Percentiles rank a stretch among this genome's conserved stretches.
These are phyloP conservation scores for Watsonalla binaria DNA, from an alignment of 2,888 invertebrate genomes.

Conservation along the genomic window DNA sequence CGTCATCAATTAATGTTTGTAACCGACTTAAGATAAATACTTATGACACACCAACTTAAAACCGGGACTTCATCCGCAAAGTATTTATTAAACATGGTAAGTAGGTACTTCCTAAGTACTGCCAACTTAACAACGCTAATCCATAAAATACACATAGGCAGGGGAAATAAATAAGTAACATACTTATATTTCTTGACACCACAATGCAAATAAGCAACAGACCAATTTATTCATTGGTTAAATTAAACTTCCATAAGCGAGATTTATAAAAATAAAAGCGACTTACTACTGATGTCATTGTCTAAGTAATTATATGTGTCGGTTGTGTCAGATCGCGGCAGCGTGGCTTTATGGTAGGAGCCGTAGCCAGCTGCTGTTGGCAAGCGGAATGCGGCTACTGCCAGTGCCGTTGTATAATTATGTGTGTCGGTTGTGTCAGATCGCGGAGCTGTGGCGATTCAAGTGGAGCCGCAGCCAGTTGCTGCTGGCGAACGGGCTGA, in stretches of 20 bases:
- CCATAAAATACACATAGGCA: no score
- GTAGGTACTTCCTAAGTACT: no score
- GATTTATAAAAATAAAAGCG: no score
- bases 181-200: no score
- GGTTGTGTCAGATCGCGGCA: conserved; percentile 81
- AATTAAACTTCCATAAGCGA: no score
- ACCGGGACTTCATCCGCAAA: no score
- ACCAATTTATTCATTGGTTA: no score
- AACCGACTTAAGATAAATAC: conserved; percentile 1
- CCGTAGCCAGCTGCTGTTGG: conserved; percentile 85
- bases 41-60: no score
- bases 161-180: no score
- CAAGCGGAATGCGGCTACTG: conserved; percentile 84
- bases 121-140: no score
- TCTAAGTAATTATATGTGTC: not conserved
- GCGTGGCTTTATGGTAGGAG: conserved; percentile 92
- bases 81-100: no score
- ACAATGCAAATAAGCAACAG: no score
- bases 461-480: conserved; percentile 83
- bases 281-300: not conserved
- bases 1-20: not conserved
- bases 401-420: conserved; percentile 83
- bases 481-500: not conserved
- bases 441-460: conserved; percentile 88
- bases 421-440: conserved; percentile 50